These are phyloP conservation scores for Pionites leucogaster DNA, from an alignment of 2,113 vertebrate genomes.

Conservation along the genomic window DNA sequence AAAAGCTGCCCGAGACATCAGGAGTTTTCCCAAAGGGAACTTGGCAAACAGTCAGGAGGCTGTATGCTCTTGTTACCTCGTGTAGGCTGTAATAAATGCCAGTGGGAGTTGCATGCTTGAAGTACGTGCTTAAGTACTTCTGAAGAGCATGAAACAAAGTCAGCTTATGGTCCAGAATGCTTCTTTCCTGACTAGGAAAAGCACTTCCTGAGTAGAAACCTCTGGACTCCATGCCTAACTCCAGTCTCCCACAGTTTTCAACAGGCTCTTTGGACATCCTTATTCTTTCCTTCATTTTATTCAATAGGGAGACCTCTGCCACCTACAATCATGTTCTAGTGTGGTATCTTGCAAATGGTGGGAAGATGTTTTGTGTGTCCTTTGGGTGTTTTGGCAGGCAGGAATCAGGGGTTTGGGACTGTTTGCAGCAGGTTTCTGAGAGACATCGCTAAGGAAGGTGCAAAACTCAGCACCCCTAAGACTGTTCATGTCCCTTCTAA, in stretches of 20 bases:
- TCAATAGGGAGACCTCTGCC: not conserved
- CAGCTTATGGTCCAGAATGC: not conserved
- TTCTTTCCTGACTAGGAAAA: not conserved
- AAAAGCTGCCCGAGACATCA: not conserved
- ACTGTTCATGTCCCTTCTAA: not conserved
- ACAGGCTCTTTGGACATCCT: not conserved
- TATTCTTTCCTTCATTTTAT: not conserved
- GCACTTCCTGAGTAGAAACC: not conserved
- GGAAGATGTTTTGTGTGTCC: not conserved
- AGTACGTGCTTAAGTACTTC: not conserved
- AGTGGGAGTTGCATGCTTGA: not conserved
- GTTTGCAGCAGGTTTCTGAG: not conserved
- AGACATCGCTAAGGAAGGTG: accelerated
- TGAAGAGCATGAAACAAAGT: not conserved
- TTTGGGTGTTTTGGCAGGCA: not conserved
- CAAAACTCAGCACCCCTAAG: not conserved
- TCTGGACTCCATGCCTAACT: not conserved
- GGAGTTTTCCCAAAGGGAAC: not conserved
- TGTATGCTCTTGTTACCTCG: not conserved
- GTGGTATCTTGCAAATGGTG: not conserved
- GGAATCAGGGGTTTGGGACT: not conserved
- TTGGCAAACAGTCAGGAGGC: not conserved
- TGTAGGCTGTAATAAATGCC: not conserved
- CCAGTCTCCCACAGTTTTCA: not conserved
- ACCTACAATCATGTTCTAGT: not conserved